Base-by-base conservation (phyloP, 2,113 vertebrate genomes). In the Elanoides forficatus region DNA sequence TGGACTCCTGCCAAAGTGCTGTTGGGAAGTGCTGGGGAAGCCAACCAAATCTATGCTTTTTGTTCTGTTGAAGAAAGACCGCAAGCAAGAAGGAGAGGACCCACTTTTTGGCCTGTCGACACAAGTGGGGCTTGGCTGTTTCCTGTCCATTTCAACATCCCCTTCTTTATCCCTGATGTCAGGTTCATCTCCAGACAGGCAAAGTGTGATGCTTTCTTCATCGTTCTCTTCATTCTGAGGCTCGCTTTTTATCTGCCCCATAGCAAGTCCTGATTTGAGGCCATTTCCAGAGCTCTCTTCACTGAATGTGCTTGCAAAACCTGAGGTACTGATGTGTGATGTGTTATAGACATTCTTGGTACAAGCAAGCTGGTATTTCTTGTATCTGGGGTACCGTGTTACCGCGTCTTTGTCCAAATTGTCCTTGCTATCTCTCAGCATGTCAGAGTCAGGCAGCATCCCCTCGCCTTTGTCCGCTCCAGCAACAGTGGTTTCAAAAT, bases 351-450 rank as follows among this genome's bases (percentile, higher is more conserved):
- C 99, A 98, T 99, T 99, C 99, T 99, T 99, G 98, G 99, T 99
- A 98, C 99, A 99, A 97, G 99, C 99, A 98, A 98, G 98, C 98
- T 99, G 99, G 98, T 99, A 99, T 97, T 99, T 99, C 98, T 99
- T 99, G 98, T 99, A 99, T 97, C 99, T 99, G 85, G 99, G 99
- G 98, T 99, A 99, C 96, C 99, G 99, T 20, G 99, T 99, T 88
- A 99, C 96, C 45, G 98, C 96, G 85, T 99, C 98, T 79, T 99
- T 99, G 86, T 98, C 98, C 88, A 99, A 98, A 93, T 96, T 98
- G 97, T 99, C 99, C 97, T 98, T 97, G 95, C 74, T 98, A 27
- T 98, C 98, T 92, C 99, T 98, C 95, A 96, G 90, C 92, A 93
- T 98, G 94, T 90, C 97, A 66, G 98, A 97, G 88, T 95, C 97